Base-by-base conservation (phyloP, 2,888 invertebrate species). In the Philhelius pedissequus region DNA sequence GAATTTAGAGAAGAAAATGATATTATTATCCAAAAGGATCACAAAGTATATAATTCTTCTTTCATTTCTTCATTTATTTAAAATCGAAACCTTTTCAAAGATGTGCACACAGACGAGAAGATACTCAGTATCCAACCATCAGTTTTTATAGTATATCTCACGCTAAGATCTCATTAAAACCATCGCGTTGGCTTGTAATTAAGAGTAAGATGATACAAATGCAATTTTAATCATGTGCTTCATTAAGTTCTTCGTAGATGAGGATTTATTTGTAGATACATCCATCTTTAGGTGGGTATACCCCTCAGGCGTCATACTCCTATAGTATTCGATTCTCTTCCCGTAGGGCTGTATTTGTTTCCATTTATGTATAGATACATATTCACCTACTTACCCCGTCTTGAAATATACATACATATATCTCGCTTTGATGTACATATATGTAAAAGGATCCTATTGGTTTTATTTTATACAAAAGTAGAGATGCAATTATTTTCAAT, bases 211-310 rank as follows among this genome's bases (percentile, higher is more conserved):
- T 64, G 64, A 71, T 64, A 69, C 80, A 76, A 87, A 86, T 87
- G 79, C 83, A 81, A 87, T 88, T 88, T 88, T 86, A 89, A 88
- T 87, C 87, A 89, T 77, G 87, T 86, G 88, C 87, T 88, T 87
- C 88, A 88, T 87, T 88, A 87, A 75, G 80, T 58, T 45, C 45
- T 52, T 64, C 25, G 40, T 30, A 62, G 54, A 48, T 64, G 56
- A 35, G 43, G 45, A 66, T 43, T 54, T 25, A 45, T 62, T 45
- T 45, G 35, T 52, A n/a, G n/a, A n/a, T n/a, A n/a, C n/a, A n/a
- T n/a, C n/a, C n/a, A 45, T 58, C 54, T 48, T 25, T 62, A 27
- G 13, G 13, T 22, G 25, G 22, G 20, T 45, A 4, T 35, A 0
- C n/a, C 3, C 43, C 52, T n/a, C 5, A 30, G 20, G 9, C 35